phyloP scores from a whole-genome alignment of 2,797 vertebrate genomes.

The Thamnophis elegans region DNA sequence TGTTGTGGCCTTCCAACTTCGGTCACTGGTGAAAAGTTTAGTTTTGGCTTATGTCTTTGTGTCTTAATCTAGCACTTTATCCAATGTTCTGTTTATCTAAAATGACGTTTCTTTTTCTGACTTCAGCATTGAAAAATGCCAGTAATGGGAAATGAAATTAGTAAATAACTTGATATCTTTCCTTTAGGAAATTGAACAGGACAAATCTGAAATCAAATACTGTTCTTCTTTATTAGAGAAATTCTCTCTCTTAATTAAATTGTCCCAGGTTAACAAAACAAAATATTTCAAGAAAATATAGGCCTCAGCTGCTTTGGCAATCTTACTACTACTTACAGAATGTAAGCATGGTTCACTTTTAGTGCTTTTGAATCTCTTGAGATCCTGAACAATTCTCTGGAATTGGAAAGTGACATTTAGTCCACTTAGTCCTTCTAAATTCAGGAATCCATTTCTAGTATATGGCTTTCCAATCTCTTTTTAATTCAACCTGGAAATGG shows the following conservation, averaged over 20 bases:
- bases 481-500: not conserved
- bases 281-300: not conserved
- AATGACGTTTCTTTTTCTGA: not conserved
- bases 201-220: not conserved
- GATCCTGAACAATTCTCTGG: not conserved
- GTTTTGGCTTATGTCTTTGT: slow-evolving; percentile 2
- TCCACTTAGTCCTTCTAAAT: not conserved
- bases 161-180: not conserved
- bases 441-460: not conserved
- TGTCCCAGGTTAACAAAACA: not conserved
- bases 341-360: not conserved
- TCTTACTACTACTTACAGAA: not conserved
- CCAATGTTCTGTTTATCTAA: not conserved
- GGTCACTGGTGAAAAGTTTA: not conserved
- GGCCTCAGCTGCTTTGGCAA: not conserved
- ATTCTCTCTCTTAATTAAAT: not conserved
- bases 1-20: slow-evolving; percentile 1
- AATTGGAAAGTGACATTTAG: not conserved
- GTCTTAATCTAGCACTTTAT: slow-evolving; percentile 22
- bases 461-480: not conserved
- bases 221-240: not conserved
- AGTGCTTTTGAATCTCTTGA: not conserved
- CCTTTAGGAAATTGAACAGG: not conserved
- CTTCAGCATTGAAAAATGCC: not conserved
- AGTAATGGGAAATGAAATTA: not conserved